Evolutionary conservation across 2,797 vertebrate genomes (phyloP).

Genomic region (Lepilemur ruficaudatus): DNA sequence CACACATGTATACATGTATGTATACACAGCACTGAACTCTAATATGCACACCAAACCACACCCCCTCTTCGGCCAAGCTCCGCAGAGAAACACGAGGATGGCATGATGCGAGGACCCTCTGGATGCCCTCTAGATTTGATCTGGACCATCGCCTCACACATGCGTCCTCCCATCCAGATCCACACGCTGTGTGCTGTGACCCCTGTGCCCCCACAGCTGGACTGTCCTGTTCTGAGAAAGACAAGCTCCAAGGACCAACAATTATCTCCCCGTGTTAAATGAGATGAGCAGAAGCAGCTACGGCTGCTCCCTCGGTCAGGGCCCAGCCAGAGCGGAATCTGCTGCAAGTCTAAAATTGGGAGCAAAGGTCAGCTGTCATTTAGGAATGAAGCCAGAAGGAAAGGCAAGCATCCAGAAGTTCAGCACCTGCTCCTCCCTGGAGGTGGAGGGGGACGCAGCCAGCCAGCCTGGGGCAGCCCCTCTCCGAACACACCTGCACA

Average conservation of each 20-base stretch:
- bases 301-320: neutral
- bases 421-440: constrained; percentile 54
- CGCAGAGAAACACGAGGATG: neutral
- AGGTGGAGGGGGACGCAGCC: constrained; percentile 51
- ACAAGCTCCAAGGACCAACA: constrained; percentile 37
- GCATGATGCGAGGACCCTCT: neutral
- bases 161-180: neutral
- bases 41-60: neutral
- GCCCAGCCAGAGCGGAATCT: constrained; percentile 26
- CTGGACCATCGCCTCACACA: neutral
- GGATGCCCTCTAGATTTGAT: no score
- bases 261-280: constrained; percentile 64
- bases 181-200: constrained; percentile 11
- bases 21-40: neutral
- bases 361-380: constrained; percentile 56
- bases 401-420: constrained; percentile 44
- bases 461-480: neutral
- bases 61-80: neutral
- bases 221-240: constrained; percentile 48
- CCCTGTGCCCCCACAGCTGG: constrained; percentile 49
- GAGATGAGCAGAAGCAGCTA: neutral
- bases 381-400: constrained; percentile 48
- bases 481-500: neutral
- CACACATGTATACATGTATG: neutral
- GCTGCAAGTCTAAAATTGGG: neutral